phyloP scores from a whole-genome alignment of 1,140 invertebrate species.

The Sinonovacula constricta region DNA sequence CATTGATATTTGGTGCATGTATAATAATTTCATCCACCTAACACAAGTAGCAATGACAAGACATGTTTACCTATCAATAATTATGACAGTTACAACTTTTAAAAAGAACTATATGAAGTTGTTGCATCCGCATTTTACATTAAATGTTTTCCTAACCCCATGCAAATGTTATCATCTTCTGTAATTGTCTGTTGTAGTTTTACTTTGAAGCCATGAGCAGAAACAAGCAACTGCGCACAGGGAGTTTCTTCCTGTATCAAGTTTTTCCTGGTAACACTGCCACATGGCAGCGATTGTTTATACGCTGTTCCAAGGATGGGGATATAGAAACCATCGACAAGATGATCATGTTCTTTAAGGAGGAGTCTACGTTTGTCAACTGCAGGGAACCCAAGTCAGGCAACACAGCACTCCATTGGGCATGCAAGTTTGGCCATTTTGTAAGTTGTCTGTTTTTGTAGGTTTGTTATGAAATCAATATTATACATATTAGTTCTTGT shows the following conservation, averaged over 20 bases:
- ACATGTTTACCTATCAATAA: not conserved
- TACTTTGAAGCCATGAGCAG: slow-evolving; percentile 73
- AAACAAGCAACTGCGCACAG: slow-evolving; percentile 74
- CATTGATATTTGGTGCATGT: not conserved
- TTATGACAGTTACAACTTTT: not conserved
- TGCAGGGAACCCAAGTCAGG: slow-evolving; percentile 71
- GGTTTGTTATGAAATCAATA: too few relatives aligned
- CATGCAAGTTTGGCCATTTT: slow-evolving; percentile 72
- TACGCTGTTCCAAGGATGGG: slow-evolving; percentile 72
- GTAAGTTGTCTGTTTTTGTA: slow-evolving; percentile 59
- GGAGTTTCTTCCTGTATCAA: slow-evolving; percentile 75
- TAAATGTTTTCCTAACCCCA: slow-evolving; percentile 1
- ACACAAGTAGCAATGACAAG: not conserved
- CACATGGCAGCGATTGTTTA: slow-evolving; percentile 73
- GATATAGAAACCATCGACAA: slow-evolving; percentile 73
- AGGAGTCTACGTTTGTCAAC: slow-evolving; percentile 73
- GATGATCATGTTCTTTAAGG: slow-evolving; percentile 74
- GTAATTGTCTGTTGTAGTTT: slow-evolving; percentile 60
- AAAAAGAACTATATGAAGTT: not conserved
- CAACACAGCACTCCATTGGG: slow-evolving; percentile 75
- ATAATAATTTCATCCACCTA: not conserved
- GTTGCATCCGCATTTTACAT: not conserved
- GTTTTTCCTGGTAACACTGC: slow-evolving; percentile 75
- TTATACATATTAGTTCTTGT: too few relatives aligned
- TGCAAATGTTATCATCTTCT: not conserved